phyloP scores from a whole-genome alignment of 2,797 vertebrate species.

The Perodicticus potto region DNA sequence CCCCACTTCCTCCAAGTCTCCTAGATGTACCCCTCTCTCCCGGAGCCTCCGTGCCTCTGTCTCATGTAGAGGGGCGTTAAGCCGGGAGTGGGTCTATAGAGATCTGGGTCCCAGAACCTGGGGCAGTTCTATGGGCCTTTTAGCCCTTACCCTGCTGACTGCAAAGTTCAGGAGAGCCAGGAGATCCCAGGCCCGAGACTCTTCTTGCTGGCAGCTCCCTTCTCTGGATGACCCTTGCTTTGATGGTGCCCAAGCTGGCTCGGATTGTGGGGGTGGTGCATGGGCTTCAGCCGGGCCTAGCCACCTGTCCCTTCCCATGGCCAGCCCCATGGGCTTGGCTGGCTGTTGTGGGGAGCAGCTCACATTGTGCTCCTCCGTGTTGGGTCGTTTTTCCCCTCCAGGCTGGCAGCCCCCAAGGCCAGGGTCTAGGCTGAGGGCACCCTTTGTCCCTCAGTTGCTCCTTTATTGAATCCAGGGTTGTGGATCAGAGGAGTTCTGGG shows the following conservation, averaged over 20 bases:
- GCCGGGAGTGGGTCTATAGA: background rate
- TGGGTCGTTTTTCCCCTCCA: background rate
- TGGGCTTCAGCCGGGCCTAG: background rate
- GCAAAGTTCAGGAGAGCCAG: background rate
- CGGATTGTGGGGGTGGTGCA: background rate
- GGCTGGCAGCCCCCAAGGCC: background rate
- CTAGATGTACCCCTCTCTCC: background rate
- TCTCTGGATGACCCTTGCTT: background rate
- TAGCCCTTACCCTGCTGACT: background rate
- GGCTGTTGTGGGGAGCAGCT: accelerated
- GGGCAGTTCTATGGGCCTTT: background rate
- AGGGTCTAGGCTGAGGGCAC: background rate
- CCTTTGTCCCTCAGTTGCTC: background rate
- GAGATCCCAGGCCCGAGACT: background rate
- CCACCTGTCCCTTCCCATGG: background rate
- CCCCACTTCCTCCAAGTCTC: background rate
- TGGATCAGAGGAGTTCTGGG: accelerated
- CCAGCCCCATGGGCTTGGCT: background rate
- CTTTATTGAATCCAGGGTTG: background rate
- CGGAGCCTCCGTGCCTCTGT: background rate
- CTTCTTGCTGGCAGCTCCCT: accelerated
- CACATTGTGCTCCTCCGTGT: background rate
- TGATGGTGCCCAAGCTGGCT: accelerated
- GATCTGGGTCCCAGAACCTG: background rate
- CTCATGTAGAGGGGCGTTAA: background rate